Evolutionary conservation across 2,888 invertebrate species (phyloP), one percentile per base, ranked within the genome.

Genomic region (Hypselothyrea guttata): DNA sequence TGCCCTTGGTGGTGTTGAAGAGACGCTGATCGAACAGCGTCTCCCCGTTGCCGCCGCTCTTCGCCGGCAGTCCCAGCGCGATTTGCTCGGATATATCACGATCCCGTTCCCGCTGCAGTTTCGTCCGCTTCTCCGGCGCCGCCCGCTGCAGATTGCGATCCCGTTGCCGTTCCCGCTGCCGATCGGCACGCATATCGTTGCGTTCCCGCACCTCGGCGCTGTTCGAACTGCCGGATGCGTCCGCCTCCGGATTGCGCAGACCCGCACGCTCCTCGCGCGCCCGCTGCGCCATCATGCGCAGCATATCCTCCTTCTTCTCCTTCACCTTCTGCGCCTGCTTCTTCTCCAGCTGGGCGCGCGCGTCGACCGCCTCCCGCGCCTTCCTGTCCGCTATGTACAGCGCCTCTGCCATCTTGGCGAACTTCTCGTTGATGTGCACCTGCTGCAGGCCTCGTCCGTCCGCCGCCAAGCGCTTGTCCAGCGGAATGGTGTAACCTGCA

Each of bases 81-180:
- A 99, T 99, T 91, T 99, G 98, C 88, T 99, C 99, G 7, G 98
- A 98, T 57, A 99, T 98, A 87, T 99, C 99, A 2, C 99, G 93
- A 78, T 99, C 99, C 1, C 98, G 92, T 85, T 97, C 97, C 35
- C 95, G 93, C 82, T 96, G 96, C 52, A 98, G 89, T 78, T 97
- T 96, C 0, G 96, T 94, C 90, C 96, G 93, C 87, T 98, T 98
- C 85, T 99, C 98, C 0, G 98, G 98, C 0, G 97, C 98, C 1
- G 98, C 97, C 49, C 98, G 92, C 0, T 97, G 94, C 18, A 99
- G 91, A 90, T 99, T 99, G 46, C 98, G 92, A 62, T 99, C 98
- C 4, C 98, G 91, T 63, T 97, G 97, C 9, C 98, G 91, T 68
- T 98, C 98, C 81, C 96, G 95, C 84, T 97, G 95, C 8, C 98